Conservation (phyloP, 2,113 vertebrate genomes). For the Sander vitreus region DNA sequence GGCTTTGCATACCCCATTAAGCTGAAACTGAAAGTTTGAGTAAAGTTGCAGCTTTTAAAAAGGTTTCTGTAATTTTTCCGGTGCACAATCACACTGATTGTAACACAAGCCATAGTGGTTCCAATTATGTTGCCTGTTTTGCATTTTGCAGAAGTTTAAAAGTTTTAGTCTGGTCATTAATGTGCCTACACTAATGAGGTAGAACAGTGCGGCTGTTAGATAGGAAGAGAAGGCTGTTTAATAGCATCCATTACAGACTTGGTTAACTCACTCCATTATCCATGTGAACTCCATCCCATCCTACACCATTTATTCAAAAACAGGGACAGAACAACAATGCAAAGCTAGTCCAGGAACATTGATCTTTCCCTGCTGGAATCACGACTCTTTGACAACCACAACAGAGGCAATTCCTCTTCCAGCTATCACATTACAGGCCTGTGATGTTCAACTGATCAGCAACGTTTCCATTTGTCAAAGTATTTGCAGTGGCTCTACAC, state of each 20-base stretch:
- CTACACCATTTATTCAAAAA: conserved; percentile 68
- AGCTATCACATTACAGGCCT: conserved; percentile 54
- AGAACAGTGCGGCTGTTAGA: conserved; percentile 77
- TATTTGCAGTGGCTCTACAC: conserved; percentile 33
- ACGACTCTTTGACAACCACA: conserved; percentile 58
- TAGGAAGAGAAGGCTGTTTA: conserved; percentile 77
- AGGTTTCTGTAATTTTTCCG: conserved; percentile 36
- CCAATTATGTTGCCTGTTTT: conserved; percentile 71
- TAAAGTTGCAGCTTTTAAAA: conserved; percentile 33
- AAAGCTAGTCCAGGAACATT: conserved; percentile 69
- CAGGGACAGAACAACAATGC: conserved; percentile 69
- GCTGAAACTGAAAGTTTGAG: conserved; percentile 33
- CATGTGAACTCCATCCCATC: conserved; percentile 59
- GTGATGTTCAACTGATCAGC: conserved; percentile 61
- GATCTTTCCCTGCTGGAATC: conserved; percentile 71
- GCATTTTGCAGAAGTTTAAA: conserved; percentile 69
- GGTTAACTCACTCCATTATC: conserved; percentile 80
- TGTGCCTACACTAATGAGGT: conserved; percentile 77
- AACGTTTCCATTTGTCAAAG: conserved; percentile 62
- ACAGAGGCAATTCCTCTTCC: conserved; percentile 62
- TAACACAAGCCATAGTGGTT: conserved; percentile 31
- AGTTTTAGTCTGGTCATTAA: conserved; percentile 75
- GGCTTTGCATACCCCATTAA: conserved; percentile 32
- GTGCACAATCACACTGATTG: conserved; percentile 36
- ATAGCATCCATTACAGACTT: conserved; percentile 80